Evolutionary conservation across 2,888 invertebrate species (phyloP), one percentile per base, ranked within the genome.

Genomic region (Mantis religiosa): DNA sequence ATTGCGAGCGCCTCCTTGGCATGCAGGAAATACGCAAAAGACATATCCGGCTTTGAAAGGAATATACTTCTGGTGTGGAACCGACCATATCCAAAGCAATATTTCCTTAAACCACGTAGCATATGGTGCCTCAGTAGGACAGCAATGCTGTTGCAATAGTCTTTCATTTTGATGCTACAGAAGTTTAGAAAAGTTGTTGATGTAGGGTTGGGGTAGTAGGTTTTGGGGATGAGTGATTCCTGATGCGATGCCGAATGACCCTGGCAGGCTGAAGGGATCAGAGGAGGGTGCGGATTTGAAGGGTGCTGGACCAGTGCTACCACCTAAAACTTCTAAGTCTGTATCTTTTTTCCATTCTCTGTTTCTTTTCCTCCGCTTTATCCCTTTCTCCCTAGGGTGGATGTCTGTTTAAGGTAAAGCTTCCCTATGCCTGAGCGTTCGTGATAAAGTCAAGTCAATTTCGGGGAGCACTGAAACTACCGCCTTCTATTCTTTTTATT

Each of bases 371-470:
- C 54, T 71, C 20, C 54, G 54, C 54, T 71, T 71, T 71, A 71
- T 71, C 54, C 54, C 20, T 71, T 71, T 71, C 54, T 71, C 54
- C 54, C 54, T 20, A 71, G 54, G 54, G 54, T 71, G 54, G 15
- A 71, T 71, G 54, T 82, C 30, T 34, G 34, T 82, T 82, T 34
- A 30, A 82, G 82, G 82, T 87, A 82, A 82, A 87, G 82, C 87
- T 82, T 82, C 47, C 15, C 81, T 54, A 6, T 88, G 88, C 71
- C 88, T 88, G 88, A 84, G 15, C 47, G 81, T 34, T 84, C n/a
- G 81, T 84, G 88, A 88, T 88, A 88, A 88, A 88, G 88, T 83
- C 71, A 83, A 88, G 84, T 88, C 88, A 84, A 88, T 88, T 87
- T 87, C 47, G 30, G 27, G 54, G 54, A 71, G 25, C 54, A 30